Conservation (phyloP, 2,113 vertebrate species). For the Desmodus rotundus region DNA sequence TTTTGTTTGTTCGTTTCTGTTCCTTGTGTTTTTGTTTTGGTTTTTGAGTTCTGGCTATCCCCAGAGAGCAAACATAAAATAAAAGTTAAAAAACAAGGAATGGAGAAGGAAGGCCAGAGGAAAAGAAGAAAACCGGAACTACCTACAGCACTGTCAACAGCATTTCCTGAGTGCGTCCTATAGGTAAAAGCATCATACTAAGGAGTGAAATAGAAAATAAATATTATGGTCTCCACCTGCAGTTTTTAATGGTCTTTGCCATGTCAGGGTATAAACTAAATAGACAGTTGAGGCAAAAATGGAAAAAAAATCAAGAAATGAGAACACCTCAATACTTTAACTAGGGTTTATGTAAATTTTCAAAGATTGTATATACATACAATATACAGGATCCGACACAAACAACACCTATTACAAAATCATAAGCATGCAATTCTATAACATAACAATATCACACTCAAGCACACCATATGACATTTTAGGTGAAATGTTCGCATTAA, state of each 20-base stretch:
- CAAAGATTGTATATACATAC: not conserved
- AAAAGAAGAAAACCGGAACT: not conserved
- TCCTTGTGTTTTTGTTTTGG: not conserved
- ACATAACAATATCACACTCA: no score
- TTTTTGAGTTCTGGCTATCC: not conserved
- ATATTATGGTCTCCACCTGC: not conserved
- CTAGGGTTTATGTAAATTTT: not conserved
- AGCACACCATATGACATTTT: no score
- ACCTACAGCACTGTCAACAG: not conserved
- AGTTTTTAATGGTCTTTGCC: not conserved
- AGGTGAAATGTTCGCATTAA: no score
- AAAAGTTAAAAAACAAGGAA: slow-evolving; percentile 12
- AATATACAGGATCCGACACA: no score
- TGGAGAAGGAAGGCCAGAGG: not conserved
- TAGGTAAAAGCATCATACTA: not conserved
- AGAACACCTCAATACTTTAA: not conserved
- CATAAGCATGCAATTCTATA: no score
- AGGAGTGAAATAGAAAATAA: not conserved
- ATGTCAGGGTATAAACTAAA: not conserved
- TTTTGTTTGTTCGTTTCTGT: not conserved
- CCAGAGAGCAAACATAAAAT: not conserved
- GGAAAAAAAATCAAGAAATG: not conserved
- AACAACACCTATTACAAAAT: no score
- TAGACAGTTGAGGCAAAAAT: not conserved
- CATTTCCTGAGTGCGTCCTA: not conserved